A percentile compares a stretch with the other conserved stretches of the same genome.
These are phyloP conservation scores for Nibea coibor DNA, from an alignment of 2,113 vertebrate genomes.

Conservation along the genomic window DNA sequence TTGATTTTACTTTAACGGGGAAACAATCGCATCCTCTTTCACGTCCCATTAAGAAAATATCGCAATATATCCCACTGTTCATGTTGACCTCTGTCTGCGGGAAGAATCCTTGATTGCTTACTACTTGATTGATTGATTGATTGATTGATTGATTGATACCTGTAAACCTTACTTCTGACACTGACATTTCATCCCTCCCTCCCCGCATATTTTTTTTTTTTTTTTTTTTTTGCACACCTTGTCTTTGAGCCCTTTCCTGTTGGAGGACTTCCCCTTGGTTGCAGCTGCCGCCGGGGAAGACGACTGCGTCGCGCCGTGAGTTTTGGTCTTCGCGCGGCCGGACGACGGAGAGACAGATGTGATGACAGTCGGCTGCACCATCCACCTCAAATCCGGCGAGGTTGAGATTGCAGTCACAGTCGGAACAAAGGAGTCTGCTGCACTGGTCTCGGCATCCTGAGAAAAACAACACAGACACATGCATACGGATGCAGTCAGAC, in stretches of 20 bases:
- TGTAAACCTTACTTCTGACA: background rate
- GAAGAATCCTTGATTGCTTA: background rate
- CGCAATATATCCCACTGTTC: conserved; percentile 46
- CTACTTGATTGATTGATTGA: conserved; percentile 2
- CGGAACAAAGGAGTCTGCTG: conserved; percentile 88
- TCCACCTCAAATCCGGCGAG: conserved; percentile 89
- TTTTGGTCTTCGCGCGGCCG: conserved; percentile 82
- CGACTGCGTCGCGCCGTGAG: conserved; percentile 65
- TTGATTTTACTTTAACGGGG: background rate
- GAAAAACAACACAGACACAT: conserved; percentile 19
- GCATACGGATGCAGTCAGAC: conserved; percentile 37
- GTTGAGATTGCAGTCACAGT: conserved; percentile 90
- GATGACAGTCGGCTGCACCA: conserved; percentile 88
- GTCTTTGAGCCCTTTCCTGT: conserved; percentile 88
- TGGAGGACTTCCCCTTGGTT: conserved; percentile 84
- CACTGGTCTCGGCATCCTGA: conserved; percentile 86
- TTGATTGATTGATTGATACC: background rate
- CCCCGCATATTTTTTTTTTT: background rate
- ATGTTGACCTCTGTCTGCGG: background rate
- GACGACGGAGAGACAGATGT: conserved; percentile 86
- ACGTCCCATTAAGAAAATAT: conserved; percentile 7
- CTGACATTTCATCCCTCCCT: background rate
- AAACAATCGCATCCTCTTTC: background rate
- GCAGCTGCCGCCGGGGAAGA: conserved; percentile 75
- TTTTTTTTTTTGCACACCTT: conserved; percentile 83